Conservation (phyloP, 2,797 vertebrate species). For the Heliangelus exortis region DNA sequence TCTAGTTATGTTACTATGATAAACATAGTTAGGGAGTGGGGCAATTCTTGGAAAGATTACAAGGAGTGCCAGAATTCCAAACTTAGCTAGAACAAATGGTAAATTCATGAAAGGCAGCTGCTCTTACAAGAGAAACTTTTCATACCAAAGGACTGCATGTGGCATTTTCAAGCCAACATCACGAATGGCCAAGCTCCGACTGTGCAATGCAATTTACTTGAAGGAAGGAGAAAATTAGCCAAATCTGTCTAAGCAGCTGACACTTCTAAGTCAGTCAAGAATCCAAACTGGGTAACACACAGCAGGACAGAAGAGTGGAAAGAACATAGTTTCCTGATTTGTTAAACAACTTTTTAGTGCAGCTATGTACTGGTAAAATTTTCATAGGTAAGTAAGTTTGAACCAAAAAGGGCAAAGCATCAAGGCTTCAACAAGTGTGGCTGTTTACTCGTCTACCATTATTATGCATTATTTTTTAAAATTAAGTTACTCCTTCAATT, state of each 20-base stretch:
- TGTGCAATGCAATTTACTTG: constrained; percentile 8
- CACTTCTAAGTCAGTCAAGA: constrained; percentile 5
- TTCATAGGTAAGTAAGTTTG: not conserved
- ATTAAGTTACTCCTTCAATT: not conserved
- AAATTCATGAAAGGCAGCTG: not conserved
- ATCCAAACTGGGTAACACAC: not conserved
- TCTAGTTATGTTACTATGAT: not conserved
- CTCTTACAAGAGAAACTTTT: not conserved
- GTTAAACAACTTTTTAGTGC: not conserved
- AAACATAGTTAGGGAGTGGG: not conserved
- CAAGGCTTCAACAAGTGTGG: not conserved
- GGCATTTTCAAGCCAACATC: constrained; percentile 10
- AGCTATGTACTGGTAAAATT: not conserved
- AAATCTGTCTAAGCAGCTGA: not conserved
- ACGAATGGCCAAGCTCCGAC: not conserved
- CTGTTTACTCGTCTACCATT: not conserved
- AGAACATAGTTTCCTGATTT: not conserved
- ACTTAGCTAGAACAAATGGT: not conserved
- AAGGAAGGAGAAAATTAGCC: constrained; percentile 19
- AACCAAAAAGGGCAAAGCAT: not conserved
- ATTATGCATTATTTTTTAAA: not conserved
- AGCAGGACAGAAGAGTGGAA: not conserved
- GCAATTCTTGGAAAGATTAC: not conserved
- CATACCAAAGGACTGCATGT: not conserved
- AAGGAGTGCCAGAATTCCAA: not conserved